A percentile compares a stretch with the other conserved stretches of the same genome.
Evolutionary conservation across 2,797 vertebrate species (phyloP).

Genomic region (Silurus lanzhouensis): DNA sequence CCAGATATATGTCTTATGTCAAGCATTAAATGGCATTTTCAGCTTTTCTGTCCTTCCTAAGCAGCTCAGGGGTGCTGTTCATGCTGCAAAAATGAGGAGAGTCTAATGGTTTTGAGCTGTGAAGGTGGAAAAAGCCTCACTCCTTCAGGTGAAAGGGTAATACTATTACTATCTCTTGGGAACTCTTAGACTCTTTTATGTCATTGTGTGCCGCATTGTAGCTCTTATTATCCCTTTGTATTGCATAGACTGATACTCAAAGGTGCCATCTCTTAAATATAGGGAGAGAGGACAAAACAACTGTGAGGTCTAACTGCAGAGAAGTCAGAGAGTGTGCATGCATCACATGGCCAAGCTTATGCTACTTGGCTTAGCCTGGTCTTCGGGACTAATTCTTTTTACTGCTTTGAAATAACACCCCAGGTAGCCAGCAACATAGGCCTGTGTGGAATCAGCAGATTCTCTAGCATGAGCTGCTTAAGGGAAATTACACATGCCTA

Average conservation of each 20-base stretch:
- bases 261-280: conserved; percentile 41
- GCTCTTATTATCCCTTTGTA: conserved; percentile 49
- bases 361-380: background rate
- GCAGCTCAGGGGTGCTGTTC: conserved; percentile 49
- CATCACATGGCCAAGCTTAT: conserved; percentile 21
- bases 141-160: conserved; percentile 53
- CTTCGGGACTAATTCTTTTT: conserved; percentile 27
- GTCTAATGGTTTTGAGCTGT: conserved; percentile 51
- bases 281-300: conserved; percentile 33
- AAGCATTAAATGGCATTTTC: conserved; percentile 58
- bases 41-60: conserved; percentile 33
- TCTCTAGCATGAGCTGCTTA: conserved; percentile 5
- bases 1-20: conserved; percentile 42
- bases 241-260: conserved; percentile 36
- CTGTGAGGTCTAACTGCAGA: conserved; percentile 29
- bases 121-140: conserved; percentile 58
- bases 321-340: conserved; percentile 30
- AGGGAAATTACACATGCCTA: conserved; percentile 18
- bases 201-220: conserved; percentile 40
- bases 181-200: conserved; percentile 46
- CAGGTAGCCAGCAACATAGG: conserved; percentile 13
- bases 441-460: conserved; percentile 30
- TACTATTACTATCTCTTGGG: conserved; percentile 46
- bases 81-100: conserved; percentile 50
- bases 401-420: conserved; percentile 23